Evolutionary conservation across 2,113 vertebrate species (phyloP).

Genomic region (Myotis yumanensis): DNA sequence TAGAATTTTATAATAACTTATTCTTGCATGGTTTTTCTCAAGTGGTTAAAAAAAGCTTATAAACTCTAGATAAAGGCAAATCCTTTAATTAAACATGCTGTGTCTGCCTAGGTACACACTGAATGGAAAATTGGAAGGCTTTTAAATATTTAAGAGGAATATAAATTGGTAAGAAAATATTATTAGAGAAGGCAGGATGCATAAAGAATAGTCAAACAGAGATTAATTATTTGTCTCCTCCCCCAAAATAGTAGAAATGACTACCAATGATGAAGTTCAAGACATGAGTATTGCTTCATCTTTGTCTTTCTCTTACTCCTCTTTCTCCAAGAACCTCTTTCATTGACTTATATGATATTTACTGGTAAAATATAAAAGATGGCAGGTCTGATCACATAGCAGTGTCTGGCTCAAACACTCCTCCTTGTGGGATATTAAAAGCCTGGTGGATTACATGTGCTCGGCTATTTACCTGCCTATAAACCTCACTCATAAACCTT

Average conservation of each 20-base stretch:
- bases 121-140: slow-evolving; percentile 73
- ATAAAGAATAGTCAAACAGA: slow-evolving; percentile 79
- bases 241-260: slow-evolving; percentile 52
- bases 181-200: slow-evolving; percentile 68
- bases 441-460: neutral
- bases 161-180: slow-evolving; percentile 76
- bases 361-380: neutral
- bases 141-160: slow-evolving; percentile 82
- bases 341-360: neutral
- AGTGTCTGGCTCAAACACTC: neutral
- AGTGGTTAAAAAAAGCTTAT: slow-evolving; percentile 51
- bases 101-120: slow-evolving; percentile 68
- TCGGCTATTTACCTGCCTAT: neutral
- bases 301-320: neutral
- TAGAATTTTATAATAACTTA: slow-evolving; percentile 60
- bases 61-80: slow-evolving; percentile 73
- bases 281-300: neutral
- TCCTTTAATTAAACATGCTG: slow-evolving; percentile 76
- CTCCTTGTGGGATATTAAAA: neutral
- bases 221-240: slow-evolving; percentile 67
- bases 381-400: neutral
- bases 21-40: slow-evolving; percentile 63
- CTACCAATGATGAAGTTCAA: slow-evolving; percentile 12
- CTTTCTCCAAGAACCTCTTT: neutral
- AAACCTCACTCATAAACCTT: neutral